A percentile compares a stretch with the other conserved stretches of the same genome.
These are phyloP conservation scores for Sorex araneus DNA, from an alignment of 2,113 vertebrate species.

Conservation along the genomic window DNA sequence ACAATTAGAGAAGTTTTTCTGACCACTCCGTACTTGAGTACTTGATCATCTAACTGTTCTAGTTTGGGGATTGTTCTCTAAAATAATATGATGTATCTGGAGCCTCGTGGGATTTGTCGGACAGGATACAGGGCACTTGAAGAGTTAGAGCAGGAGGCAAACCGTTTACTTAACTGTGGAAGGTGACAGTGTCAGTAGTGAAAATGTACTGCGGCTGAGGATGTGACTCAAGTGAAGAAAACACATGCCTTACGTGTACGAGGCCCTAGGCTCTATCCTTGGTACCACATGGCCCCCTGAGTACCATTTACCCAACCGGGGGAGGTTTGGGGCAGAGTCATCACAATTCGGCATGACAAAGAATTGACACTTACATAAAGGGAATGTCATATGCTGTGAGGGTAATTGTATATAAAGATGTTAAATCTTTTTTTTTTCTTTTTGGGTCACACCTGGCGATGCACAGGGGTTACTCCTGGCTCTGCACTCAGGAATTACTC, in stretches of 20 bases:
- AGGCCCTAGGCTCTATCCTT: no score
- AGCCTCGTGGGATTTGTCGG: not conserved
- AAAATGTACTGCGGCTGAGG: not conserved
- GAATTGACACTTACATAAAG: not conserved
- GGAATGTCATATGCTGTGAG: not conserved
- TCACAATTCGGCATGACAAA: not conserved
- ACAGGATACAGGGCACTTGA: not conserved
- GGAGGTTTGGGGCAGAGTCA: not conserved
- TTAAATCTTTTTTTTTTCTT: no score
- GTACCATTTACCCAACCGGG: not conserved
- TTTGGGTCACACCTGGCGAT: no score
- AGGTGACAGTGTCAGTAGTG: not conserved
- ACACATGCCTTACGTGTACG: no score
- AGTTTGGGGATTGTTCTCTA: not conserved
- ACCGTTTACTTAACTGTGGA: not conserved
- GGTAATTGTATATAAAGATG: not conserved
- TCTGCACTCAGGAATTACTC: no score
- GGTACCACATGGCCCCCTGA: no score
- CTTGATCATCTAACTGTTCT: constrained; percentile 13
- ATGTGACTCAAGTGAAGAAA: no score
- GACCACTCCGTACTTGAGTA: not conserved
- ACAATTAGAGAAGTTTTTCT: not conserved
- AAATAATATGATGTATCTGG: constrained; percentile 14
- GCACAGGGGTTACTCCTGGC: no score
- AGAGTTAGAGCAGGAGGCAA: not conserved